Percentiles rank a stretch among this genome's conserved stretches.
phyloP scores from a whole-genome alignment of 2,113 vertebrate species.

The Sorex araneus region DNA sequence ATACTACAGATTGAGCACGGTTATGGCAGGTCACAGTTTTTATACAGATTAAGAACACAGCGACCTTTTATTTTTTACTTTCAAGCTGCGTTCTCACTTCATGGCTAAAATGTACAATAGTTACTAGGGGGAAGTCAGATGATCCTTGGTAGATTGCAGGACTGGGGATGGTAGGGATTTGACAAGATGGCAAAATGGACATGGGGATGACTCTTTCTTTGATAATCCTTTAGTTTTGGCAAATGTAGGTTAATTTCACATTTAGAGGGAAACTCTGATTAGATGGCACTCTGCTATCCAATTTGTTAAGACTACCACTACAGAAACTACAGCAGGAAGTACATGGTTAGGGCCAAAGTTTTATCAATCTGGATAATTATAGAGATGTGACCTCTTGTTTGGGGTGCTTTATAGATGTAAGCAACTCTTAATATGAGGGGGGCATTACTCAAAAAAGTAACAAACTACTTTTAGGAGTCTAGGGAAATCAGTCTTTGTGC shows the following conservation, averaged over 20 bases:
- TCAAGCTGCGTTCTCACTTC: background rate
- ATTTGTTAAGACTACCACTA: background rate
- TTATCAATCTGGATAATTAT: background rate
- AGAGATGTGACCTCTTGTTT: background rate
- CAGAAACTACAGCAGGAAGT: background rate
- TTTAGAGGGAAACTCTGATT: background rate
- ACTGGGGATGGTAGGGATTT: background rate
- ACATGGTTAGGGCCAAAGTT: background rate
- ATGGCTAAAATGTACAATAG: background rate
- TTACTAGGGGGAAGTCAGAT: background rate
- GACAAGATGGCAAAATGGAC: background rate
- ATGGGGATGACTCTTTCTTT: background rate
- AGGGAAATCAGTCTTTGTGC: background rate
- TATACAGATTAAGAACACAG: background rate
- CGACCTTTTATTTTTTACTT: background rate
- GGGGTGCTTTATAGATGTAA: constrained; percentile 32
- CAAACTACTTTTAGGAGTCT: constrained; percentile 29
- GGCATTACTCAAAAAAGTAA: background rate
- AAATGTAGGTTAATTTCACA: background rate
- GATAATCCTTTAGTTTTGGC: background rate
- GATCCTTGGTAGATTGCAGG: background rate
- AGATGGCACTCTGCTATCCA: background rate
- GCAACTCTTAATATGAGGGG: background rate
- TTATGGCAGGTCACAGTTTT: background rate
- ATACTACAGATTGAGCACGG: background rate